Conservation (phyloP, 2,888 invertebrate genomes). For the Lacanobia oleracea region DNA sequence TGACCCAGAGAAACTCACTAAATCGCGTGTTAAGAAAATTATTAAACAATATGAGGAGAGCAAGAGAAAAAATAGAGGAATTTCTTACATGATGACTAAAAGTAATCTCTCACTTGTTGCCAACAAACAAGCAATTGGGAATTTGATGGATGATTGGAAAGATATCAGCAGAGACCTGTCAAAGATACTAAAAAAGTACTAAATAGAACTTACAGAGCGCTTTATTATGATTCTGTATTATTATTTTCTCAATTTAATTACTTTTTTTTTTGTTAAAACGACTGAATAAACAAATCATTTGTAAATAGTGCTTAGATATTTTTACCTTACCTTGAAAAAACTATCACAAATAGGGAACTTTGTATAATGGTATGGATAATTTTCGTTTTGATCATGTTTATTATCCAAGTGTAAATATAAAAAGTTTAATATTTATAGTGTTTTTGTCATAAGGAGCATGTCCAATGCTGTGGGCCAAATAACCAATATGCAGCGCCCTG, state of each 20-base stretch:
- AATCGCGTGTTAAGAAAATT: neutral
- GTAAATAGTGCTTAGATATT: neutral
- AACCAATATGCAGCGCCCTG: neutral
- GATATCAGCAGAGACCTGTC: neutral
- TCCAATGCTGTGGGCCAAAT: neutral
- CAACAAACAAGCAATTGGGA: neutral
- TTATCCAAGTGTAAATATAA: neutral
- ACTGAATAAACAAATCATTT: neutral
- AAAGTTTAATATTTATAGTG: neutral
- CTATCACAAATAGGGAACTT: neutral
- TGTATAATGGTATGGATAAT: neutral
- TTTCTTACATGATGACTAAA: slow-evolving; percentile 5
- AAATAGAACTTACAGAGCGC: neutral
- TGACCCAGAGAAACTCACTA: neutral
- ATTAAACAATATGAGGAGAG: neutral
- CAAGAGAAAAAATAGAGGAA: neutral
- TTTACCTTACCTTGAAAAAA: neutral
- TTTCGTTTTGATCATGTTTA: neutral
- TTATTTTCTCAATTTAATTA: neutral
- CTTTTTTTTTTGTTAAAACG: neutral
- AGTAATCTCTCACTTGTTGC: slow-evolving; percentile 2
- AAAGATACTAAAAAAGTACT: neutral
- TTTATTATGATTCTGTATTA: neutral
- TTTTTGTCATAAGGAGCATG: neutral
- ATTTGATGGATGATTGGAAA: neutral